These are phyloP conservation scores for Engystomops pustulosus DNA, from an alignment of 2,113 vertebrate species.

Conservation along the genomic window DNA sequence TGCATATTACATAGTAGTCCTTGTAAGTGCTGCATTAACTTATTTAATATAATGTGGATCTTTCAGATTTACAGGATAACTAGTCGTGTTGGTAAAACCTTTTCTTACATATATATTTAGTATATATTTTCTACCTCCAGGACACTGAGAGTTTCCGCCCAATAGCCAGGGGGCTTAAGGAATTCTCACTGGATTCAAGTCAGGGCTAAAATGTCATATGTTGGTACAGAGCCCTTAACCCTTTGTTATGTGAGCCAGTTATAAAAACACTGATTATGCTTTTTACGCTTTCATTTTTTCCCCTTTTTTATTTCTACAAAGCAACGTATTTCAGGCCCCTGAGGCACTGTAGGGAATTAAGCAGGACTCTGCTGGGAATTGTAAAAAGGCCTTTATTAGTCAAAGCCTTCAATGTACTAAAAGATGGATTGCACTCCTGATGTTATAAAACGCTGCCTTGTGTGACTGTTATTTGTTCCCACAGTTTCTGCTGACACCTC, in stretches of 20 bases:
- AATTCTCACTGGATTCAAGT: slow-evolving; percentile 17
- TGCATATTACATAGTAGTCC: too few species aligned
- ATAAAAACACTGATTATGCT: slow-evolving; percentile 51
- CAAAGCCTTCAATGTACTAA: slow-evolving; percentile 68
- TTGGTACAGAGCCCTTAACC: slow-evolving; percentile 53
- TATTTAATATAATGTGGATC: background rate
- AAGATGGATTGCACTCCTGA: slow-evolving; percentile 65
- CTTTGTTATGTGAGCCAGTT: slow-evolving; percentile 44
- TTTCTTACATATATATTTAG: background rate
- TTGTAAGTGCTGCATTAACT: background rate
- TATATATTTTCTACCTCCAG: background rate
- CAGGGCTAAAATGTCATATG: slow-evolving; percentile 45
- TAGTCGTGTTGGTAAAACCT: background rate
- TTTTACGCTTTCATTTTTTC: slow-evolving; percentile 44
- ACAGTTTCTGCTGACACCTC: slow-evolving; percentile 68
- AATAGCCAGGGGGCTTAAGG: background rate
- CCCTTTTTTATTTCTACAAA: slow-evolving; percentile 49
- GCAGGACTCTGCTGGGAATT: slow-evolving; percentile 65
- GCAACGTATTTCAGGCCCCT: slow-evolving; percentile 55
- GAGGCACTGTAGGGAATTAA: slow-evolving; percentile 65
- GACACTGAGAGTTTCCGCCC: background rate
- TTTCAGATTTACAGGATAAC: too few species aligned
- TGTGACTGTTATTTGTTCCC: slow-evolving; percentile 71
- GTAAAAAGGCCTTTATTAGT: slow-evolving; percentile 66
- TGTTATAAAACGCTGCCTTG: slow-evolving; percentile 71